Evolutionary conservation across 2,888 invertebrate genomes (phyloP).

Genomic region (Antheraea yamamai): DNA sequence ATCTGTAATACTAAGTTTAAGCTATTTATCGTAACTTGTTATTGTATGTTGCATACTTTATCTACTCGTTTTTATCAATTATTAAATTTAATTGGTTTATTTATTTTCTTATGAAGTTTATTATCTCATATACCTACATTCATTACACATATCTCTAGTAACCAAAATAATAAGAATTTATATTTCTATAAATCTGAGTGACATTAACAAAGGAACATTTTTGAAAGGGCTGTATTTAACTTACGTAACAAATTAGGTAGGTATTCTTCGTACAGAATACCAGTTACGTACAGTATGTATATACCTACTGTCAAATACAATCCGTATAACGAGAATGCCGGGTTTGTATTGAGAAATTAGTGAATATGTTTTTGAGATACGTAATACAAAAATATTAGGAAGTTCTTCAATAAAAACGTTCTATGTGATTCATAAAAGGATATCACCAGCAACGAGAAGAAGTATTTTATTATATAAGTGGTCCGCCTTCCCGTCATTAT

Average conservation of each 20-base stretch:
- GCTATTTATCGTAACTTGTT: not conserved
- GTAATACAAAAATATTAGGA: not conserved
- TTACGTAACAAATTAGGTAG: no score
- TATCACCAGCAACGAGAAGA: not conserved
- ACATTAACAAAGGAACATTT: no score
- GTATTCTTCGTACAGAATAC: not conserved
- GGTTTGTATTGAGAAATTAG: not conserved
- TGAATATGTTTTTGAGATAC: not conserved
- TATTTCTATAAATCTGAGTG: no score
- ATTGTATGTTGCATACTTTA: not conserved
- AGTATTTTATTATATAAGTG: slow-evolving; percentile 4
- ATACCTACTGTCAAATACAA: not conserved
- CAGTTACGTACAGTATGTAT: no score
- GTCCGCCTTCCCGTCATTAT: slow-evolving; percentile 56
- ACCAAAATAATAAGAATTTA: no score
- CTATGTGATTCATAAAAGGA: not conserved
- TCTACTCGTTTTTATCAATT: not conserved
- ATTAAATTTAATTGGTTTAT: not conserved
- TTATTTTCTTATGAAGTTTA: not conserved
- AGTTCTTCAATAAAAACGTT: not conserved
- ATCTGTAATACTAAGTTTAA: not conserved
- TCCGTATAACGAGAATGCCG: not conserved
- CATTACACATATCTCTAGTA: not conserved
- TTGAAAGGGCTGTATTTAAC: no score
- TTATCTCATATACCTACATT: not conserved